These are phyloP conservation scores for Rousettus madagascariensis DNA, from an alignment of 2,797 vertebrate species.

Conservation along the genomic window DNA sequence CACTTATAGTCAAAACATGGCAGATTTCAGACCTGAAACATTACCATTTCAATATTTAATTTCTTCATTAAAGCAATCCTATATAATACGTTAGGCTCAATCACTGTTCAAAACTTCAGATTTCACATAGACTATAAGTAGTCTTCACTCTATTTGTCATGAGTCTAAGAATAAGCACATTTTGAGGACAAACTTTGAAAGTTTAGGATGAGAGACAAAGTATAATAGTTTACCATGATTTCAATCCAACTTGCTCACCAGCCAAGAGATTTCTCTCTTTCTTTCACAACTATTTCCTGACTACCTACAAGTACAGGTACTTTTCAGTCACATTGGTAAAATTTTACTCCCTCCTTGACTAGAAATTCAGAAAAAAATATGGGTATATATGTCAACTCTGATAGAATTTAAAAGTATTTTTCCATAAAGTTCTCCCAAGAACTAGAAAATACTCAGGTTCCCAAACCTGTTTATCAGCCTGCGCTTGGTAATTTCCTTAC, in stretches of 20 bases:
- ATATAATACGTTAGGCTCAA: background rate
- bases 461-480: constrained; percentile 20
- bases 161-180: background rate
- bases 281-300: constrained; percentile 2
- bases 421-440: constrained; percentile 33
- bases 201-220: constrained; percentile 38
- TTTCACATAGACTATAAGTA: constrained; percentile 20
- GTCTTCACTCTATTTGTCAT: background rate
- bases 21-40: background rate
- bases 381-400: background rate
- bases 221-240: constrained; percentile 20
- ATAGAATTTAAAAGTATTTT: constrained; percentile 38
- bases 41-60: constrained; percentile 12
- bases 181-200: background rate
- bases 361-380: constrained; percentile 51
- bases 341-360: background rate
- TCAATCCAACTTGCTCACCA: background rate
- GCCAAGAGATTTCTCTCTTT: background rate
- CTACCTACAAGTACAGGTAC: background rate
- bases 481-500: constrained; percentile 44
- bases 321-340: background rate
- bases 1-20: constrained; percentile 19
- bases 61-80: background rate
- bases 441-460: constrained; percentile 34
- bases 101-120: constrained; percentile 15